Conservation (phyloP, 1,140 invertebrate species). For the Drosophila varians region DNA sequence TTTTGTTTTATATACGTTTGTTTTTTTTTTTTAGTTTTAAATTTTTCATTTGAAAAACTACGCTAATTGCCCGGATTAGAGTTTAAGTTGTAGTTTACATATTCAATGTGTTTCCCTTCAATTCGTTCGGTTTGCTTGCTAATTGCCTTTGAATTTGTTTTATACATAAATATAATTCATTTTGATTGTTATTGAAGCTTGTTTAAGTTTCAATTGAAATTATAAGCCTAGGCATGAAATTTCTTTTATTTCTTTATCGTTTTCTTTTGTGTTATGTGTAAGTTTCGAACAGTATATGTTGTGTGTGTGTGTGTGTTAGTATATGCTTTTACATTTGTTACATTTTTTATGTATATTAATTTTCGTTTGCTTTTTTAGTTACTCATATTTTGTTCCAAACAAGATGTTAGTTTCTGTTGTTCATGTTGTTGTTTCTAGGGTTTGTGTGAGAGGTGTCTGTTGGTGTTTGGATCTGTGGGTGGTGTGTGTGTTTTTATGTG, state of each 20-base stretch:
- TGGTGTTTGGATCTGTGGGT: constrained; percentile 33
- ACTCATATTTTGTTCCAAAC: constrained; percentile 69
- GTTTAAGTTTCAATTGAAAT: constrained; percentile 64
- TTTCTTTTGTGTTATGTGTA: constrained; percentile 54
- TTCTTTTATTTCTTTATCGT: constrained; percentile 20
- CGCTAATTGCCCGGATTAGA: constrained; percentile 44
- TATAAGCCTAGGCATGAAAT: constrained; percentile 68
- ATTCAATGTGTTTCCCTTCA: constrained; percentile 42
- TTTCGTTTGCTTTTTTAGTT: constrained; percentile 57
- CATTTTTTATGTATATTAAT: constrained; percentile 67
- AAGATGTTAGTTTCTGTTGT: constrained; percentile 50
- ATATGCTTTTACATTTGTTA: constrained; percentile 66
- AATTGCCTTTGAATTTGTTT: constrained; percentile 55
- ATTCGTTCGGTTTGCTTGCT: constrained; percentile 46
- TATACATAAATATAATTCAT: constrained; percentile 70
- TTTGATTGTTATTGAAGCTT: constrained; percentile 72
- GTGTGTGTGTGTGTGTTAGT: constrained; percentile 47
- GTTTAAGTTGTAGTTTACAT: constrained; percentile 64
- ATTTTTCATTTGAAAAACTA: constrained; percentile 52
- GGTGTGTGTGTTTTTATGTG: constrained; percentile 21
- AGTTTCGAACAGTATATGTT: constrained; percentile 65
- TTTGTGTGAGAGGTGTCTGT: constrained; percentile 11
- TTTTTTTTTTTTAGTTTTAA: constrained; percentile 20
- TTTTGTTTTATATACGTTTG: constrained; percentile 6
- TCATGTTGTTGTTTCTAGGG: constrained; percentile 16